A percentile compares a stretch with the other conserved stretches of the same genome.
phyloP scores from a whole-genome alignment of 2,888 invertebrate genomes.

The Blera fallax region DNA sequence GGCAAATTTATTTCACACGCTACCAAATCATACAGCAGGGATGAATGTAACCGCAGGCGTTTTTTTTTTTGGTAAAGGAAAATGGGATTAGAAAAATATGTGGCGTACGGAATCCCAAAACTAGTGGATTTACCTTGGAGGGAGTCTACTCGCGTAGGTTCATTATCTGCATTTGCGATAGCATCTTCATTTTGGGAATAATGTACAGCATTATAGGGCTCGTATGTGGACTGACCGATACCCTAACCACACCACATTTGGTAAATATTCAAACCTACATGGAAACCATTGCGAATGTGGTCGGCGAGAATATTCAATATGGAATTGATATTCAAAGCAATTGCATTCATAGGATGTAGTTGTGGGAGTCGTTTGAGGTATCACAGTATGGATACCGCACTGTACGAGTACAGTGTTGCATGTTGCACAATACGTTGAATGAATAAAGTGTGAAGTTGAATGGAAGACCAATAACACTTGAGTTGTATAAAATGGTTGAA shows the following conservation, averaged over 20 bases:
- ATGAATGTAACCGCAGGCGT: constrained; percentile 2
- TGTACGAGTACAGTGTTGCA: too few relatives aligned
- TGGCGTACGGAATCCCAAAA: not conserved
- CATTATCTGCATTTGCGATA: not conserved
- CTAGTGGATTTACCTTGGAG: too few relatives aligned
- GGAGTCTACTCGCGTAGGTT: not conserved
- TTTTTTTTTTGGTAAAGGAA: not conserved
- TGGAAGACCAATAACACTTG: not conserved
- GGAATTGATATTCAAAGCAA: not conserved
- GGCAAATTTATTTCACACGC: constrained; percentile 60
- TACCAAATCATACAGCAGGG: constrained; percentile 45
- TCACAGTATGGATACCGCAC: not conserved
- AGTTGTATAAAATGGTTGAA: not conserved
- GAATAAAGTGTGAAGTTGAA: not conserved
- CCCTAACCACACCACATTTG: not conserved
- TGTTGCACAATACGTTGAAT: not conserved
- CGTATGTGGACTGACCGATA: too few relatives aligned
- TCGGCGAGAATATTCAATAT: constrained; percentile 10
- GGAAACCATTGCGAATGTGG: not conserved
- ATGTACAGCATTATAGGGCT: not conserved
- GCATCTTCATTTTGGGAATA: not conserved
- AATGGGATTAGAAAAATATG: not conserved
- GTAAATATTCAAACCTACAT: not conserved
- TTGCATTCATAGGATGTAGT: not conserved
- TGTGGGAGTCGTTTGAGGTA: not conserved